Evolutionary conservation across 2,113 vertebrate species (phyloP).

Genomic region (Dicrurus megarhynchus): DNA sequence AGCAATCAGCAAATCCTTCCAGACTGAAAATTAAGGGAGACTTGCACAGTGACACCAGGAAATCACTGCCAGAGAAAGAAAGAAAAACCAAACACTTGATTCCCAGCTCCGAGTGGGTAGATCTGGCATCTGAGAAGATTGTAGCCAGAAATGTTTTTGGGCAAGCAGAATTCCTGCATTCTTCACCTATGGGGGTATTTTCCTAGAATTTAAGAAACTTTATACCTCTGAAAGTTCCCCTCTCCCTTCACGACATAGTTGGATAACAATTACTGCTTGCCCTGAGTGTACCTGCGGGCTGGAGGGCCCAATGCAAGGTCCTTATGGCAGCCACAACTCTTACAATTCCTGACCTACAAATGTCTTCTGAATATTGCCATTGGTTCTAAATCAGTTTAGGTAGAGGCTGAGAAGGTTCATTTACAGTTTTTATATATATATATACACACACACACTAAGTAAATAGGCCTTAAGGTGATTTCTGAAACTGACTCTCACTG

Average conservation of each 20-base stretch:
- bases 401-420: background rate
- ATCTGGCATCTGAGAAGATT: background rate
- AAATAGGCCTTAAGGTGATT: background rate
- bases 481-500: background rate
- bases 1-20: constrained; percentile 11
- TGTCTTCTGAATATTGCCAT: background rate
- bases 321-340: rapidly evolving
- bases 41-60: background rate
- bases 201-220: background rate
- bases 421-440: background rate
- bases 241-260: background rate
- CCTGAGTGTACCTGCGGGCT: background rate
- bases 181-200: background rate
- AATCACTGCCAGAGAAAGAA: background rate
- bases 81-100: background rate
- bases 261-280: background rate
- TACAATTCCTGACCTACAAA: background rate
- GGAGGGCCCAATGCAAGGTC: background rate
- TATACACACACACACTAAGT: rapidly evolving
- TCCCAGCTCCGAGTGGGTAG: background rate
- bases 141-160: background rate
- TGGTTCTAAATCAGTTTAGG: background rate
- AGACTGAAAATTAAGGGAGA: background rate
- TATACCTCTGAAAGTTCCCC: background rate
- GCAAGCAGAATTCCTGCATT: background rate